phyloP scores from a whole-genome alignment of 2,113 vertebrate species.

The Trochalopteron elliotii region DNA sequence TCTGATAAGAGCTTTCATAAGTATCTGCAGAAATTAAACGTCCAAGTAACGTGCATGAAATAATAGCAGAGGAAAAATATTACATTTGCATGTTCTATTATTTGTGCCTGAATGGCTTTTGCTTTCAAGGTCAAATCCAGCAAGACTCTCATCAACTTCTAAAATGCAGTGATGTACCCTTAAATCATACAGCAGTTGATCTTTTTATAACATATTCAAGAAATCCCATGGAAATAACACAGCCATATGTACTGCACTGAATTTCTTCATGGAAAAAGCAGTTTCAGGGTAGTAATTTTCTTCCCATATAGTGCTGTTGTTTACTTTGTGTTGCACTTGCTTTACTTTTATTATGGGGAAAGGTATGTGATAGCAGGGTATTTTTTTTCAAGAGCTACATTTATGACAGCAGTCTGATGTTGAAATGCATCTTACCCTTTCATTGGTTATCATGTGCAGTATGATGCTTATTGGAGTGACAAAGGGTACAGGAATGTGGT shows the following conservation, averaged over 20 bases:
- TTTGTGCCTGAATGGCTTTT: neutral
- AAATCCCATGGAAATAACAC: neutral
- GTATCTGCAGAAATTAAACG: neutral
- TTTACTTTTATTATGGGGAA: neutral
- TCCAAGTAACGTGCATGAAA: neutral
- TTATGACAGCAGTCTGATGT: fast-evolving
- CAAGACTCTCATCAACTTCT: neutral
- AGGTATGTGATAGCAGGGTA: neutral
- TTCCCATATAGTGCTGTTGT: neutral
- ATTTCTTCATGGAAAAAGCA: neutral
- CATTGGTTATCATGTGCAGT: neutral
- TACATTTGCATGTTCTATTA: neutral
- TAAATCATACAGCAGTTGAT: neutral
- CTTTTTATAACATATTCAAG: neutral
- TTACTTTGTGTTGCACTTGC: neutral
- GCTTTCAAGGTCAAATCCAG: neutral
- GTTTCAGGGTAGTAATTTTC: neutral
- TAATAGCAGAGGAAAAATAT: neutral
- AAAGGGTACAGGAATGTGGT: neutral
- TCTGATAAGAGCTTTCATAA: neutral
- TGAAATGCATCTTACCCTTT: neutral
- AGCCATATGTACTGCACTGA: neutral
- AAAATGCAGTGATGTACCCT: neutral
- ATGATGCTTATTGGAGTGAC: neutral
- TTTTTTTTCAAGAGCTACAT: neutral